Conservation (phyloP, 2,113 vertebrate species). For the Helogale parvula region DNA sequence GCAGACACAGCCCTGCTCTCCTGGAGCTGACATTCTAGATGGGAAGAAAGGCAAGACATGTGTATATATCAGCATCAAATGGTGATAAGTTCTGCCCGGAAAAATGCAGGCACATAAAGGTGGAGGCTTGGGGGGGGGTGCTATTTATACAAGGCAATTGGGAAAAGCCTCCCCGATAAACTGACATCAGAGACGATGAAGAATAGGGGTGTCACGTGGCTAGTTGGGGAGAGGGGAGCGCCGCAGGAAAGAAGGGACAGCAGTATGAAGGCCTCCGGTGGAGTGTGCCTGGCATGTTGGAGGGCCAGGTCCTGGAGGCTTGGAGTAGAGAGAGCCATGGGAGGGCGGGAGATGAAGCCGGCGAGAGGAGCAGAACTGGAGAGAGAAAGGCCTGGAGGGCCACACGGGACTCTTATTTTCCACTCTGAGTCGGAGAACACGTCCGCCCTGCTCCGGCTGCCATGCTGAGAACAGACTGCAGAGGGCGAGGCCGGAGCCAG, state of each 20-base stretch:
- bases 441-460: neutral
- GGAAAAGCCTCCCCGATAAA: neutral
- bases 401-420: neutral
- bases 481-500: neutral
- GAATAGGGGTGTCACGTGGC: rapidly evolving
- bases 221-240: neutral
- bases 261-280: too few relatives aligned
- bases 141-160: neutral
- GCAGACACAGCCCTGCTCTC: neutral
- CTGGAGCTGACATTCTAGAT: neutral
- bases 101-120: rapidly evolving
- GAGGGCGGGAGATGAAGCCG: neutral
- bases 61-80: neutral
- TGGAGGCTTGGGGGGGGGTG: neutral
- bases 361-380: neutral
- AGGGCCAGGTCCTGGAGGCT: neutral
- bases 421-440: too few relatives aligned
- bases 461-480: neutral
- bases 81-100: neutral
- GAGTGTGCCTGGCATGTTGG: rapidly evolving
- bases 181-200: neutral
- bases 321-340: neutral
- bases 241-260: neutral
- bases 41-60: neutral
- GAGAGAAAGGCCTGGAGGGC: neutral